phyloP scores from a whole-genome alignment of 92 coral and sea anemone genomes.

The Chrysogorgia sp. region DNA sequence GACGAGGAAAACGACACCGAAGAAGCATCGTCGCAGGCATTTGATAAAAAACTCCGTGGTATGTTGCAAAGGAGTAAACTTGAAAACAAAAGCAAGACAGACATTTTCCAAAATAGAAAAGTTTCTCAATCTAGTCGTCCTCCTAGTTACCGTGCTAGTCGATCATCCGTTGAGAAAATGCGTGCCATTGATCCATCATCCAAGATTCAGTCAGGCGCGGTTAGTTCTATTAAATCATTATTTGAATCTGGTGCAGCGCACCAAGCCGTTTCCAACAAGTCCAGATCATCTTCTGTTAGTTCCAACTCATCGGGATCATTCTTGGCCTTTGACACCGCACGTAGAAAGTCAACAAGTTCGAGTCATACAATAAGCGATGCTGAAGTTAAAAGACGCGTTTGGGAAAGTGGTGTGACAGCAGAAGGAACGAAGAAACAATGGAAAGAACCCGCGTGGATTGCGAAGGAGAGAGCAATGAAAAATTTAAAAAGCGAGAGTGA shows the following conservation, averaged over 20 bases:
- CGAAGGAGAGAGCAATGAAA: constrained; percentile 39
- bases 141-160: constrained; percentile 4
- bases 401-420: constrained; percentile 7
- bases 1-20: constrained; percentile 78
- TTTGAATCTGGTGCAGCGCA: constrained; percentile 45
- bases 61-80: constrained; percentile 60
- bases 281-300: constrained; percentile 35
- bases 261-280: background rate
- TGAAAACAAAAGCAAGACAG: constrained; percentile 37
- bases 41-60: constrained; percentile 87
- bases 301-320: constrained; percentile 31
- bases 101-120: constrained; percentile 10
- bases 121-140: constrained; percentile 9
- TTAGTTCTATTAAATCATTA: constrained; percentile 31
- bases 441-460: constrained; percentile 43
- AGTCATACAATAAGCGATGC: constrained; percentile 19
- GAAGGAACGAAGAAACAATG: constrained; percentile 15
- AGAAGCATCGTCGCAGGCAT: constrained; percentile 74
- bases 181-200: constrained; percentile 34
- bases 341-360: constrained; percentile 13
- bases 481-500: constrained; percentile 25
- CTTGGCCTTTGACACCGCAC: constrained; percentile 14
- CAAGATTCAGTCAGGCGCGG: constrained; percentile 40
- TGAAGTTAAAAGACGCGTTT: constrained; percentile 36
- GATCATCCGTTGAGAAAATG: constrained; percentile 40